Evolutionary conservation across 92 coral and sea anemone genomes (phyloP).

Genomic region (Zoanthus sansibaricus): DNA sequence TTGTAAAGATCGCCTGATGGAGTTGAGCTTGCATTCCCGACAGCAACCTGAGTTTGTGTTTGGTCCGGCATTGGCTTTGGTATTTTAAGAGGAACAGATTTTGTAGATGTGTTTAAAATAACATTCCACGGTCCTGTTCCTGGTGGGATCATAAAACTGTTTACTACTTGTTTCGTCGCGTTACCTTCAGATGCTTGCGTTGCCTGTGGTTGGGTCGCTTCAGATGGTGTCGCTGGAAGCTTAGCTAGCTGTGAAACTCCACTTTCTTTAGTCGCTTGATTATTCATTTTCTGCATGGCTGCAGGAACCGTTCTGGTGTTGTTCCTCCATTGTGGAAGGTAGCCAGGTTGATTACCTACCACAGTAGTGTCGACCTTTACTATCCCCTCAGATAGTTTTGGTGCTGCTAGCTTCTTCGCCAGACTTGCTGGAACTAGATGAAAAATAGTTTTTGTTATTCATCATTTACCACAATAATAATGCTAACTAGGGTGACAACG

Average conservation of each 20-base stretch:
- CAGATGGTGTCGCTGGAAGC: background rate
- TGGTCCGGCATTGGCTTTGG: background rate
- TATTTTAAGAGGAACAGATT: background rate
- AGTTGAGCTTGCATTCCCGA: background rate
- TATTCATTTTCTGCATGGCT: background rate
- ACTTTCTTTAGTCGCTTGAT: background rate
- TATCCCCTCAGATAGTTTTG: background rate
- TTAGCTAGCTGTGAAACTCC: slow-evolving; percentile 14
- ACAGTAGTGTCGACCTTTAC: slow-evolving; percentile 20
- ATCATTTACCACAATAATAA: no score
- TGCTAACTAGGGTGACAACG: no score
- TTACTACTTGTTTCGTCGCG: background rate
- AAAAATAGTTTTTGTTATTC: background rate
- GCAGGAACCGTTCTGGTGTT: slow-evolving; percentile 20
- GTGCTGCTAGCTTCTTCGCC: slow-evolving; percentile 30
- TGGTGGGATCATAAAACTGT: background rate
- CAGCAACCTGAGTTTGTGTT: slow-evolving; percentile 17
- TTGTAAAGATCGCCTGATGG: background rate
- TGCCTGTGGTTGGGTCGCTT: slow-evolving; percentile 30
- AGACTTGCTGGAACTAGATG: slow-evolving; percentile 32
- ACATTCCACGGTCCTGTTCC: background rate
- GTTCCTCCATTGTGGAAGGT: slow-evolving; percentile 24
- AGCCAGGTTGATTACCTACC: slow-evolving; percentile 15
- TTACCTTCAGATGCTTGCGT: background rate
- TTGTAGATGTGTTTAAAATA: background rate